Base-by-base conservation (phyloP, 2,113 vertebrate species). In the Regulus satrapa region DNA sequence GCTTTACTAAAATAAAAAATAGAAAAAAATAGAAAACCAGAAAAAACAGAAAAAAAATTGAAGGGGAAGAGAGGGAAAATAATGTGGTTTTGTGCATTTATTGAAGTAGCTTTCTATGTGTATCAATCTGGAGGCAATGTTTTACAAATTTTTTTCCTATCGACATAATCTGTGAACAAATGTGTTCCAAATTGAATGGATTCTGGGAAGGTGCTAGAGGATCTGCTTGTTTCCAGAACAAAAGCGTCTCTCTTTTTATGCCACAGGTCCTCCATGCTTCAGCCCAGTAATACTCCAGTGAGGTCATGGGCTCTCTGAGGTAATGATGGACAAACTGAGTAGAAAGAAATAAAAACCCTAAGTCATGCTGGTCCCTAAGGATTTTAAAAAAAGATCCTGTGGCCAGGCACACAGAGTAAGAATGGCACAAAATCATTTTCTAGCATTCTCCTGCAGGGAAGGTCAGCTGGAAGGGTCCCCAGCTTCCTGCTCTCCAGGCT, bases 321-420 rank as follows among this genome's bases (percentile, higher is more conserved):
- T 76, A 15, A 7, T 5, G 5, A 24, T 7, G 17, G 31, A 61
- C 41, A 75, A 72, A 43, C 18, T 4, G 10, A 36, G 25, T 14
- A 10, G n/a, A 51, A 86, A 72, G 2, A 1, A 2, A 5, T 43
- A 38, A 34, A 8, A 2, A 3, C 0, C 3, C 9, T 6, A 69
- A 54, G 48, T 14, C 40, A 5, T 49, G 23, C 8, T 34, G 6
- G 2, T 48, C 48, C 17, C 28, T 64, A 14, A 86, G 64, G n/a
- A 59, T 34, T 67, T 56, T 2, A 8, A 11, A 36, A 38, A 32
- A 40, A 32, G 14, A 73, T 54, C 24, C 18, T 69, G 12, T 18
- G 41, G 38, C 36, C 32, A 55, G 26, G 32, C 19, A 45, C 0
- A 0, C 3, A 1, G n/a, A 40, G 17, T n/a, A 56, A 81, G 68